Evolutionary conservation across 35 echinoderm and acorn worm genomes (phyloP), one percentile per base, ranked within the genome.

Genomic region (Heliocidaris tuberculata): DNA sequence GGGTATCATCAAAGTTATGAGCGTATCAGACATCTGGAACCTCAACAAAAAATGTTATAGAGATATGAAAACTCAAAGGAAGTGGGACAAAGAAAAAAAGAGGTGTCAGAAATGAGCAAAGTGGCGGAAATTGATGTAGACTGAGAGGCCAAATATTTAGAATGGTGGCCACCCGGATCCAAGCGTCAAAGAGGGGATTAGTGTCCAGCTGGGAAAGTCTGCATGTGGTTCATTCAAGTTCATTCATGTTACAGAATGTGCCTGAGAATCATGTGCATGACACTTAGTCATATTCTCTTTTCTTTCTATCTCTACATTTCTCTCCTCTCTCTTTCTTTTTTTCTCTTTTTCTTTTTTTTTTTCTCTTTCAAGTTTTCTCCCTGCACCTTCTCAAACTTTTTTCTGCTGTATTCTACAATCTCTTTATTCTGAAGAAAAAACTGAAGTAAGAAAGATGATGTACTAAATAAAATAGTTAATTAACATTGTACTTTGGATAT

Each of bases 221-320:
- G n/a, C 10, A 78, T 78, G 65, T n/a, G 27, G 65, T 78, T 78
- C 65, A 78, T 78, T n/a, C 21, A n/a, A n/a, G 65, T 78, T 78
- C 65, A 78, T 78, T 78, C 65, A 78, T 78, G 65, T 78, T 78
- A n/a, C 52, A 78, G 27, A 78, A 78, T 78, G 65, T 78, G 19
- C 4, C 27, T 78, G 65, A 78, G 19, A 78, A 8, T 19, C 19
- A 27, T 78, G 65, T 78, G 65, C 21, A 78, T 78, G 21, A 78
- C 65, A 78, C 65, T 78, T 78, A 32, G 47, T 89, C 87, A 89
- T 89, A 48, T 47, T 89, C 6, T 89, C 31, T 89, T 89, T 85
- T 85, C n/a, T 85, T 29, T 85, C n/a, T 29, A 19, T 89, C 85
- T 89, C 15, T 47, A 5, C 31, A 17, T 89, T 89, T 89, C 16